These are phyloP conservation scores for Tonatia bakeri DNA, from an alignment of 2,113 vertebrate species.

Conservation along the genomic window DNA sequence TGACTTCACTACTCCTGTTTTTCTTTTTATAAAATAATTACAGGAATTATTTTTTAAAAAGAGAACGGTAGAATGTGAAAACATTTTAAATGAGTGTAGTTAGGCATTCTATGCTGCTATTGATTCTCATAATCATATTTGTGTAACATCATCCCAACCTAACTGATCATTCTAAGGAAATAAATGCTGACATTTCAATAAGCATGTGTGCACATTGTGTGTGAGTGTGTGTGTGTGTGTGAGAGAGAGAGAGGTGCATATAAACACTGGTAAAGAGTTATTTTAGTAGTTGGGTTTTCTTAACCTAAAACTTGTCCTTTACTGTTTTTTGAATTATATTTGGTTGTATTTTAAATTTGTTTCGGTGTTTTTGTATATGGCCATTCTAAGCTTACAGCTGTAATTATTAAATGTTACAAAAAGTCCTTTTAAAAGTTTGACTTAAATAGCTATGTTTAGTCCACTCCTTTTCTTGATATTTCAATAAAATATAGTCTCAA, in stretches of 20 bases:
- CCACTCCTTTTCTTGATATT: neutral
- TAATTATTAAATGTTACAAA: neutral
- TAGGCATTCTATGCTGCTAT: fast-evolving
- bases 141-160: slow-evolving; percentile 3
- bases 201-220: neutral
- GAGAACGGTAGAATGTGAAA: neutral
- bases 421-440: neutral
- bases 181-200: neutral
- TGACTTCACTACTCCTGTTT: neutral
- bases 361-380: neutral
- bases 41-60: neutral
- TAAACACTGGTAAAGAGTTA: neutral
- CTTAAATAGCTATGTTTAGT: neutral
- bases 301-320: neutral
- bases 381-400: neutral
- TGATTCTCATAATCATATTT: neutral
- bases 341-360: neutral
- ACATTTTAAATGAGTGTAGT: neutral
- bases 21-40: neutral
- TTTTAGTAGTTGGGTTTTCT: neutral
- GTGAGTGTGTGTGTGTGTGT: neutral
- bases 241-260: neutral
- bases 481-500: neutral
- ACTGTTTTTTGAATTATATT: neutral
- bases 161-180: neutral